Conservation (phyloP, 2,888 invertebrate species). For the Epirrita christyi region DNA sequence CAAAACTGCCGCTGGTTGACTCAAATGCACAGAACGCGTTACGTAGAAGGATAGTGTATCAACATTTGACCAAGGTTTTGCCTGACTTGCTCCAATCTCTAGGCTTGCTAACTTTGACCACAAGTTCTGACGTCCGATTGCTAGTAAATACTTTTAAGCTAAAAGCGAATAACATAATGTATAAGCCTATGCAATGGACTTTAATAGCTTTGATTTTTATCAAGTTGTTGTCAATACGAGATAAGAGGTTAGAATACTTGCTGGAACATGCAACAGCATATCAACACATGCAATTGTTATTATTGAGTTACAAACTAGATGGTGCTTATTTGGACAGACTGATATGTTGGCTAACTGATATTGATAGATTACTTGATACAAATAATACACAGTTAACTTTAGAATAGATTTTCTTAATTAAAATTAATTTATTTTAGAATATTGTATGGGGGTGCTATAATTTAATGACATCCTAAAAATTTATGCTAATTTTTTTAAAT, state of each 20-base stretch:
- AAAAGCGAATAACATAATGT: slow-evolving; percentile 88
- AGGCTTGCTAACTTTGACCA: slow-evolving; percentile 65
- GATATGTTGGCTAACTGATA: slow-evolving; percentile 78
- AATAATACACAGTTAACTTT: slow-evolving; percentile 70
- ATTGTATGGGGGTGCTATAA: neutral
- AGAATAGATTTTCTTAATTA: slow-evolving; percentile 39
- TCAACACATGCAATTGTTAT: slow-evolving; percentile 73
- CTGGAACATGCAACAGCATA: slow-evolving; percentile 64
- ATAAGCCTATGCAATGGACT: slow-evolving; percentile 89
- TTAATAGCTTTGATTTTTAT: slow-evolving; percentile 88
- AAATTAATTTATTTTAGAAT: slow-evolving; percentile 15
- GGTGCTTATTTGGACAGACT: slow-evolving; percentile 79
- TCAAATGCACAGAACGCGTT: slow-evolving; percentile 87
- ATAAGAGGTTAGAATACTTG: slow-evolving; percentile 59
- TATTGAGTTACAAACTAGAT: slow-evolving; percentile 79
- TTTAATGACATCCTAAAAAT: neutral
- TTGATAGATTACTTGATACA: slow-evolving; percentile 72
- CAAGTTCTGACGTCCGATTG: slow-evolving; percentile 73
- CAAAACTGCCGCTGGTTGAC: slow-evolving; percentile 87
- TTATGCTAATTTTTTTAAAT: too few relatives aligned
- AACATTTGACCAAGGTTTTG: slow-evolving; percentile 86
- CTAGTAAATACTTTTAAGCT: slow-evolving; percentile 88
- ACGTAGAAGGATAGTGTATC: slow-evolving; percentile 88
- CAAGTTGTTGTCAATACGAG: slow-evolving; percentile 82
- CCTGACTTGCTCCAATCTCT: slow-evolving; percentile 84